Evolutionary conservation across 2,888 invertebrate species (phyloP), one percentile per base, ranked within the genome.

Genomic region (Argyresthia goedartella): DNA sequence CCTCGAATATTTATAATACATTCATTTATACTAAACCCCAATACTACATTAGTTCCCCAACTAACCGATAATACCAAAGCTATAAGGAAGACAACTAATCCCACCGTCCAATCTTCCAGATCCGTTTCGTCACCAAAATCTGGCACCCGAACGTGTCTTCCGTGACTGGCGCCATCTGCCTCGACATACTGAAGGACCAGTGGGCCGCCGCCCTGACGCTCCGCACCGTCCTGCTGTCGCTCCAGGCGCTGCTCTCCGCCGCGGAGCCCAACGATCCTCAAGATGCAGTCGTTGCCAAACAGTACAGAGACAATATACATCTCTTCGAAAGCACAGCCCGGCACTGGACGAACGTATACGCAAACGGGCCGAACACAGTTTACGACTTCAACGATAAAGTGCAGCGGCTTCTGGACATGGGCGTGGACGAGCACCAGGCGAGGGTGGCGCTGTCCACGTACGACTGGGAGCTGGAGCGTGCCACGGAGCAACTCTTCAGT

Each of bases 71-170:
- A n/a, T n/a, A n/a, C n/a, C n/a, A n/a, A n/a, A n/a, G n/a, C n/a
- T n/a, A n/a, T n/a, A n/a, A n/a, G n/a, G n/a, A n/a, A n/a, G n/a
- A n/a, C n/a, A n/a, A n/a, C n/a, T n/a, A n/a, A n/a, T n/a, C n/a
- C n/a, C n/a, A n/a, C n/a, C n/a, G n/a, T 49, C 47, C 53, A 49
- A 53, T 15, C 58, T 78, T 84, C 15, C 74, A 98, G 97, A 96
- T 99, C 59, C 92, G 95, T 61, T 99, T 99, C 88, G 90, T 95
- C 61, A 99, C 99, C 57, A 96, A 95, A 88, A 97, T 99, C 75
- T 99, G 99, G 99, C 99, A 99, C 87, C 99, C 99, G 52, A 99
- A 99, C 84, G 98, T 99, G 69, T 98, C 98, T 51, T 98, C 98
- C 13, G 98, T 97, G 13, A 99, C 99, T 0, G 96, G 96, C 53